A percentile compares a stretch with the other conserved stretches of the same genome.
Conservation (phyloP, 2,888 invertebrate genomes). For the Aphodius granarius region DNA sequence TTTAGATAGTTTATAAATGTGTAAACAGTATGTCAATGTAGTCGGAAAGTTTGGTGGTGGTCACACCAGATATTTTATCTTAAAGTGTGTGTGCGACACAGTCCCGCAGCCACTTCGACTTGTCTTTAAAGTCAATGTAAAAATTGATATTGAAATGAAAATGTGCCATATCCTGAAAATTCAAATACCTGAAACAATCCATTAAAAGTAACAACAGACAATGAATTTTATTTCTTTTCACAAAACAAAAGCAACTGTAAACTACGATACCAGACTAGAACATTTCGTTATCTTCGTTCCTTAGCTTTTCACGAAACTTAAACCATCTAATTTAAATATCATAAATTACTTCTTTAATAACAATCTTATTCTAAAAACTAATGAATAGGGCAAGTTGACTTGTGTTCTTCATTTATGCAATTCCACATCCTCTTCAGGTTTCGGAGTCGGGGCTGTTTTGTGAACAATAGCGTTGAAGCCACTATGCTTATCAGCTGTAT, state of each 20-base stretch:
- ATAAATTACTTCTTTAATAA: neutral
- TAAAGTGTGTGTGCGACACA: too few relatives aligned
- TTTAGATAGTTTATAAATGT: too few relatives aligned
- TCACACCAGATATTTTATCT: too few relatives aligned
- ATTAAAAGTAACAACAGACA: neutral
- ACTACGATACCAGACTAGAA: neutral
- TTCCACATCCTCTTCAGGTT: neutral
- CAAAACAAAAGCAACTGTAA: neutral
- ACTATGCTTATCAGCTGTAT: slow-evolving; percentile 50
- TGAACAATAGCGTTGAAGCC: slow-evolving; percentile 51
- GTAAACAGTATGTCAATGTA: too few relatives aligned
- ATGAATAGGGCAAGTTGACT: neutral
- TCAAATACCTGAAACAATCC: too few relatives aligned
- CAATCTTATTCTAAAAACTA: too few relatives aligned
- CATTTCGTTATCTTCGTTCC: neutral
- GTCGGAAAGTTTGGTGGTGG: too few relatives aligned
- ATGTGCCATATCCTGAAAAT: too few relatives aligned
- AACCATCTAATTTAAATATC: neutral
- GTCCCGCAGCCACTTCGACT: too few relatives aligned
- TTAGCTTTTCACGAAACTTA: neutral
- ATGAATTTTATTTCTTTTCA: neutral
- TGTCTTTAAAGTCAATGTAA: too few relatives aligned
- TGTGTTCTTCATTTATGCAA: neutral
- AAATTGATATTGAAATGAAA: too few relatives aligned
- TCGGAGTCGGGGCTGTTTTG: slow-evolving; percentile 33